Percentiles rank a stretch among this genome's conserved stretches.
Evolutionary conservation across 2,113 vertebrate genomes (phyloP).

Genomic region (Epinephelus lanceolatus): DNA sequence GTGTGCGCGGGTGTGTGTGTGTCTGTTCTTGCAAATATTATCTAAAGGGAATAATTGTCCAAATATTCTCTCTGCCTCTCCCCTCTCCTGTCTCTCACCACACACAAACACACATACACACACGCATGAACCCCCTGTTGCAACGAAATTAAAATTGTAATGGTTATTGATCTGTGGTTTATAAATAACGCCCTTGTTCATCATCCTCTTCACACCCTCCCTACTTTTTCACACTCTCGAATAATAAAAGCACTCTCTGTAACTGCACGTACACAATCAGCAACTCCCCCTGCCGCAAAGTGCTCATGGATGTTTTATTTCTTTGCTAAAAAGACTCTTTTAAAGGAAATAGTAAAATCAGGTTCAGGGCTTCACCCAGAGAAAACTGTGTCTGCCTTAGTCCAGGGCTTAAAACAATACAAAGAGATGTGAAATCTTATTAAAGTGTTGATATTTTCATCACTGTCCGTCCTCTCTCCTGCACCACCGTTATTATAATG

Average conservation of each 20-base stretch:
- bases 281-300: background rate
- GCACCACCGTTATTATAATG: background rate
- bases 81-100: background rate
- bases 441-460: background rate
- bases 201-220: conserved; percentile 1
- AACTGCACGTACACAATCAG: background rate
- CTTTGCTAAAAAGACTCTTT: background rate
- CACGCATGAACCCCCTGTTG: background rate
- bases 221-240: background rate
- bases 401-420: background rate
- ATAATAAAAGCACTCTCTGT: background rate
- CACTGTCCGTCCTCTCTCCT: background rate
- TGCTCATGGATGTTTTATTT: background rate
- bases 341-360: background rate
- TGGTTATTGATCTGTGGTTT: conserved; percentile 66
- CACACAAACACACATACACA: conserved; percentile 10
- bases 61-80: conserved; percentile 1
- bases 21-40: conserved; percentile 8
- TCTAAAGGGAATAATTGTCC: conserved; percentile 25
- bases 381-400: background rate
- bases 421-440: background rate
- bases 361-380: background rate
- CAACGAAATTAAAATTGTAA: conserved; percentile 54
- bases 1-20: conserved; percentile 11
- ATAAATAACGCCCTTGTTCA: conserved; percentile 44